Conservation (phyloP, 35 echinoderm and acorn worm genomes). For the Heliocidaris erythrogramma region DNA sequence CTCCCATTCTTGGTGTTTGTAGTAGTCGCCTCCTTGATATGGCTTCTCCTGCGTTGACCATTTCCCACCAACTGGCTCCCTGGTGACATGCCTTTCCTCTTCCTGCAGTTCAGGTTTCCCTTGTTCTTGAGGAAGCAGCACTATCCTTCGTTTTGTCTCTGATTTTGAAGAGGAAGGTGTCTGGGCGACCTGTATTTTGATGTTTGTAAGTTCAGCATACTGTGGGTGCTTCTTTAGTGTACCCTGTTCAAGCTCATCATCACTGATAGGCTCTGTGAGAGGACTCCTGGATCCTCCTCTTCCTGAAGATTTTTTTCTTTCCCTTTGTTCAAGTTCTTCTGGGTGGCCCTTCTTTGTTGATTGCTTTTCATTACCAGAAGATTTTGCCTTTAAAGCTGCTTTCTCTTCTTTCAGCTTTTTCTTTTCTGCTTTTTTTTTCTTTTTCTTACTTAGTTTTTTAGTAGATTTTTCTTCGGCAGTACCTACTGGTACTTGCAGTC, state of each 20-base stretch:
- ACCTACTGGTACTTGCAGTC: slow-evolving; percentile 13
- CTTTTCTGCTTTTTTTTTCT: slow-evolving; percentile 31
- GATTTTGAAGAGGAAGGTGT: not conserved
- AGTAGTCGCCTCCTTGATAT: not conserved
- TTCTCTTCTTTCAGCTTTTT: slow-evolving; percentile 22
- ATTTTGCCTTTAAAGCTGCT: not conserved
- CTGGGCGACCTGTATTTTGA: slow-evolving; percentile 41
- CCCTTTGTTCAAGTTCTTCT: not conserved
- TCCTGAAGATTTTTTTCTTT: not conserved
- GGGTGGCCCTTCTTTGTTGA: not conserved
- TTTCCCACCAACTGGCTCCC: not conserved
- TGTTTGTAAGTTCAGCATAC: slow-evolving; percentile 26
- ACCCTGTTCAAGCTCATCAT: not conserved
- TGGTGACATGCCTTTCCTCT: not conserved
- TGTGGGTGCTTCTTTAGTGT: not conserved
- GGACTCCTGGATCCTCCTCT: not conserved
- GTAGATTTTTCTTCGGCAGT: not conserved
- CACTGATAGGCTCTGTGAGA: slow-evolving; percentile 10
- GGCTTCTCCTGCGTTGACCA: not conserved
- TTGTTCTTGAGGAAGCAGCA: slow-evolving; percentile 13
- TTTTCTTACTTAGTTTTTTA: slow-evolving; percentile 39
- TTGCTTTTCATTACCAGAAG: not conserved
- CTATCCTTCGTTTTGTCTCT: slow-evolving; percentile 17
- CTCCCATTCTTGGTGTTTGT: not conserved
- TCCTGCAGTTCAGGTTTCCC: not conserved